phyloP scores from a whole-genome alignment of 2,113 vertebrate species.

The Erythrolamprus reginae region DNA sequence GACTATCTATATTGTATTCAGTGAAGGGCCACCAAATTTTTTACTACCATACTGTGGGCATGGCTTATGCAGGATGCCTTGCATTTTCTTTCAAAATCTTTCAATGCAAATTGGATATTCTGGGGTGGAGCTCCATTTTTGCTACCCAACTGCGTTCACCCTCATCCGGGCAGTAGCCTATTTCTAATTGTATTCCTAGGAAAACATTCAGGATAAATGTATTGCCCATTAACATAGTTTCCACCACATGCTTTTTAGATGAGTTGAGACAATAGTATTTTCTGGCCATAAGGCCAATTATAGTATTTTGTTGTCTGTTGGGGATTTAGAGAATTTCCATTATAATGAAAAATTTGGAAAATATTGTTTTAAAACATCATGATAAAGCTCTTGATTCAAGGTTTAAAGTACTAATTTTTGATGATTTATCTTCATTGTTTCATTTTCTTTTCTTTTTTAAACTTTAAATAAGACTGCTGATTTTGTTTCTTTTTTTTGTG shows the following conservation, averaged over 20 bases:
- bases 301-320: neutral
- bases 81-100: too few relatives aligned
- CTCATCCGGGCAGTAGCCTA: too few relatives aligned
- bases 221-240: too few relatives aligned
- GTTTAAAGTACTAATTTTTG: neutral
- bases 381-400: neutral
- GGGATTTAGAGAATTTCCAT: neutral
- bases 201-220: neutral
- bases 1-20: too few relatives aligned
- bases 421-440: neutral
- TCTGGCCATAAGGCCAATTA: neutral
- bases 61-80: too few relatives aligned
- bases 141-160: too few relatives aligned
- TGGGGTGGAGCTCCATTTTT: too few relatives aligned
- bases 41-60: too few relatives aligned
- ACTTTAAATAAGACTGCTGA: slow-evolving; percentile 27
- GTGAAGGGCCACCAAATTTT: too few relatives aligned
- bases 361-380: neutral
- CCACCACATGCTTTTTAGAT: neutral
- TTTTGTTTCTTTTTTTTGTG: neutral
- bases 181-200: neutral
- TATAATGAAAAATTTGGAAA: neutral
- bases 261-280: neutral
- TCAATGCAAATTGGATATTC: too few relatives aligned
- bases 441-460: neutral